phyloP scores from a whole-genome alignment of 1,140 invertebrate species.

The Neotoxoptera formosana region DNA sequence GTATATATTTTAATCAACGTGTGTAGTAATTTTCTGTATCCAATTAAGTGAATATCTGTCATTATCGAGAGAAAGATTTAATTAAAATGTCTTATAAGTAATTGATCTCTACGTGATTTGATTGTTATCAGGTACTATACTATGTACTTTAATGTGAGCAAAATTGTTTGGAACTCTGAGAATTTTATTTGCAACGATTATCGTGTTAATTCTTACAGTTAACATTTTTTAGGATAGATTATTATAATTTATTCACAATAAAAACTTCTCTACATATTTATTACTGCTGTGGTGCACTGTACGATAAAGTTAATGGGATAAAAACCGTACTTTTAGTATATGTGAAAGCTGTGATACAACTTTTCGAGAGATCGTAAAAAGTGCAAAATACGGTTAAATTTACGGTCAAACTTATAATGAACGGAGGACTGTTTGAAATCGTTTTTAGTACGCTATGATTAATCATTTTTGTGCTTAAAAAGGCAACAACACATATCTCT shows the following conservation, averaged over 20 bases:
- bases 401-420: not conserved
- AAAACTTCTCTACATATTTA: not conserved
- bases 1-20: too few relatives aligned
- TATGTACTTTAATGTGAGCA: not conserved
- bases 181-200: not conserved
- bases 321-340: not conserved
- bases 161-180: not conserved
- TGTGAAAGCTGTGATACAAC: not conserved
- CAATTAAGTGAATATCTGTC: not conserved
- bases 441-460: not conserved
- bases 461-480: not conserved
- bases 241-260: not conserved
- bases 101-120: not conserved
- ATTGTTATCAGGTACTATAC: not conserved
- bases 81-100: not conserved
- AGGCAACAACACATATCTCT: conserved; percentile 10
- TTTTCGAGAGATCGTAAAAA: not conserved
- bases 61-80: not conserved
- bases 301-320: not conserved
- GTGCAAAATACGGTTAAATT: not conserved
- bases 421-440: not conserved
- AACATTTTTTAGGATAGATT: not conserved
- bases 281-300: not conserved
- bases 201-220: not conserved
- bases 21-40: not conserved